Conservation (phyloP, 2,888 invertebrate genomes). For the Rhodophaea formosa region DNA sequence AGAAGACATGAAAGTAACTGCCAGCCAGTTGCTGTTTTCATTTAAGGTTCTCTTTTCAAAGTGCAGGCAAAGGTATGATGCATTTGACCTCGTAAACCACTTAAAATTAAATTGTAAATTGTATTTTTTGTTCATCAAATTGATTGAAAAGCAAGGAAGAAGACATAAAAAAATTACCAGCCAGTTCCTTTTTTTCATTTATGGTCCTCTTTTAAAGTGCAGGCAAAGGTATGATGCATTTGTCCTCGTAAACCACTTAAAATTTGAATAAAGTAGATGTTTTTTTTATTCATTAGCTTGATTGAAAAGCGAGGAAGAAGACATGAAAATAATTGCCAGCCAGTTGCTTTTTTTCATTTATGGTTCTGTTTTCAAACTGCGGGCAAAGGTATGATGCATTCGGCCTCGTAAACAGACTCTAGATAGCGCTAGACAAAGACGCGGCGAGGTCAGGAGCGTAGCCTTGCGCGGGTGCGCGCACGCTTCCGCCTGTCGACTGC, state of each 20-base stretch:
- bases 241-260: too few relatives aligned
- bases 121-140: too few relatives aligned
- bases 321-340: neutral
- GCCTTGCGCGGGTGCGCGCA: conserved; percentile 77
- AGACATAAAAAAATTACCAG: too few relatives aligned
- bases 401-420: conserved; percentile 78
- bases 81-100: conserved; percentile 79
- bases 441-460: conserved; percentile 79
- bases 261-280: too few relatives aligned
- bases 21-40: neutral
- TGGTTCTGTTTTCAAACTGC: conserved; percentile 45
- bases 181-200: conserved; percentile 41
- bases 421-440: conserved; percentile 80
- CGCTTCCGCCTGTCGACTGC: conserved; percentile 73
- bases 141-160: too few relatives aligned
- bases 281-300: too few relatives aligned
- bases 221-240: too few relatives aligned
- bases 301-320: too few relatives aligned
- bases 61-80: conserved; percentile 72
- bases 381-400: conserved; percentile 75
- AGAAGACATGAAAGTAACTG: neutral
- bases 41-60: conserved; percentile 35
- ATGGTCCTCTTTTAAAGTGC: conserved; percentile 38
- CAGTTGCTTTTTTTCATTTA: neutral
- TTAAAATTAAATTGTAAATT: too few relatives aligned